phyloP scores from a whole-genome alignment of 2,113 vertebrate genomes.

The Tupaia tana region DNA sequence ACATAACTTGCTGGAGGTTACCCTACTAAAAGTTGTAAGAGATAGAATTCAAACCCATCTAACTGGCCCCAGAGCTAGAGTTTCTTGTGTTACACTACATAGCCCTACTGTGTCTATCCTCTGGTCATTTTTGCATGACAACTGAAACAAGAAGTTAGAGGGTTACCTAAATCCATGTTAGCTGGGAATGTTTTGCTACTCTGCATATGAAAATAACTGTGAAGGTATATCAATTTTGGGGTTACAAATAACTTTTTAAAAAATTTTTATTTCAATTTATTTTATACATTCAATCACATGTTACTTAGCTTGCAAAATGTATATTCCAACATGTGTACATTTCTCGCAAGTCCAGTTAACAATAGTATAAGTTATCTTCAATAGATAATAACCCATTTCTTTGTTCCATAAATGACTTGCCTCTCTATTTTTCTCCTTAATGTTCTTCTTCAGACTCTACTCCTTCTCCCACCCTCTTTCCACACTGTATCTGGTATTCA shows the following conservation, averaged over 20 bases:
- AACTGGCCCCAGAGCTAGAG: background rate
- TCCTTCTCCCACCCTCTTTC: too few relatives aligned
- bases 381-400: too few relatives aligned
- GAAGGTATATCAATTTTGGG: background rate
- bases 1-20: background rate
- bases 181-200: background rate
- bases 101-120: rapidly evolving
- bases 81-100: background rate
- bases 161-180: rapidly evolving
- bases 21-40: background rate
- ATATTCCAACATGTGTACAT: too few relatives aligned
- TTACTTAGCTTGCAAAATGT: too few relatives aligned
- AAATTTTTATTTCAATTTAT: background rate
- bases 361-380: too few relatives aligned
- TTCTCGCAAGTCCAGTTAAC: too few relatives aligned
- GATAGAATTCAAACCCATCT: background rate
- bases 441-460: too few relatives aligned
- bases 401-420: too few relatives aligned
- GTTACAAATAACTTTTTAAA: background rate
- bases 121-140: background rate
- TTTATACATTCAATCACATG: too few relatives aligned
- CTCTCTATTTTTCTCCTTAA: too few relatives aligned
- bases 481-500: too few relatives aligned
- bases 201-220: background rate
- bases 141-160: background rate